Conservation (phyloP, 2,113 vertebrate genomes). For the Lota lota region DNA sequence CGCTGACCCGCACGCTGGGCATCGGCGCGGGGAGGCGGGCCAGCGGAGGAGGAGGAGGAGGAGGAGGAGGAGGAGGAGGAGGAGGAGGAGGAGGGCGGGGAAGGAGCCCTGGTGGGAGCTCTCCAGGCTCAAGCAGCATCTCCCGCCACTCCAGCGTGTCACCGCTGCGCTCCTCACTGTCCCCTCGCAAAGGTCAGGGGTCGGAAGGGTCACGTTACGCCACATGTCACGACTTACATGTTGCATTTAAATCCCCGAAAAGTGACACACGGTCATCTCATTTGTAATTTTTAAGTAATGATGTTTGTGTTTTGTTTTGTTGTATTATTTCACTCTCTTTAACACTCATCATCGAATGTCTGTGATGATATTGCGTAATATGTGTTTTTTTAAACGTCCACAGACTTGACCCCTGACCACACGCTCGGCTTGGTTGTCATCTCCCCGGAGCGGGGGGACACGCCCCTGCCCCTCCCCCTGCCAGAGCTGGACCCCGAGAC, state of each 20-base stretch:
- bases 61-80: slow-evolving; percentile 4
- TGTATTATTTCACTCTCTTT: no score
- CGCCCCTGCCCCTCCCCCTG: slow-evolving; percentile 51
- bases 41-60: slow-evolving; percentile 3
- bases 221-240: no score
- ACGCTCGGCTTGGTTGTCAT: slow-evolving; percentile 58
- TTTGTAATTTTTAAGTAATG: no score
- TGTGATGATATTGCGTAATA: no score
- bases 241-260: no score
- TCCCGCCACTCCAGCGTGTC: slow-evolving; percentile 67
- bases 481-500: slow-evolving; percentile 80
- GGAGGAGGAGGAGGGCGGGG: slow-evolving; percentile 43
- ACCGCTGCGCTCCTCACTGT: slow-evolving; percentile 60
- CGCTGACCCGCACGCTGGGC: slow-evolving; percentile 83
- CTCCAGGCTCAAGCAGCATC: slow-evolving; percentile 46
- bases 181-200: slow-evolving; percentile 73
- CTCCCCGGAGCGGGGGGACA: slow-evolving; percentile 71
- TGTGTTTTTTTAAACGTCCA: no score
- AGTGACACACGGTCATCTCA: no score
- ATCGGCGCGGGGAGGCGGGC: slow-evolving; percentile 58
- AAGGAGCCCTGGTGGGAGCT: slow-evolving; percentile 64
- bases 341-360: no score
- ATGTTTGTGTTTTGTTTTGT: no score
- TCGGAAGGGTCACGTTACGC: no score
- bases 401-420: slow-evolving; percentile 61